Evolutionary conservation across 1,140 invertebrate species (phyloP), one percentile per base, ranked within the genome.

Genomic region (Augochlora pura): DNA sequence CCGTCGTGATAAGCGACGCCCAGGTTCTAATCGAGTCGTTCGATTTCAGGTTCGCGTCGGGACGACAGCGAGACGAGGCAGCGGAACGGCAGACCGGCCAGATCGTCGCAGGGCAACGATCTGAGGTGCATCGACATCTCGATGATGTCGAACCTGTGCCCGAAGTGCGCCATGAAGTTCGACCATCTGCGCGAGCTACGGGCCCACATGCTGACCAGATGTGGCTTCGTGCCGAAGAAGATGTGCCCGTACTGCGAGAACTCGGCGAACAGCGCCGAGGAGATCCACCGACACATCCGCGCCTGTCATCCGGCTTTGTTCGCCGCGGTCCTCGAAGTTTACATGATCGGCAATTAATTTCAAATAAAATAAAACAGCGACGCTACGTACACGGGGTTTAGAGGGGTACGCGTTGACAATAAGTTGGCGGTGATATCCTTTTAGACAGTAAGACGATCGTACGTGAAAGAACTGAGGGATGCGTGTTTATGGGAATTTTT

Each of bases 31-130:
- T 67, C 27, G 63, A n/a, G 14, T 42, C 32, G 32, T 83, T 73
- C 59, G 64, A 79, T 84, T 82, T 72, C 70, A 82, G 74, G 74
- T 83, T 23, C 27, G 38, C 23, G 46, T 68, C 46, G 60, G 38
- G 27, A 23, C 49, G 46, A 21, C 46, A 23, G 27, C n/a, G n/a
- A 16, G 57, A 21, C 38, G 5, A 2, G 12, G 49, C 49, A 2
- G 27, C n/a, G n/a, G 23, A 23, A n/a, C 9, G 2, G 39, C 21
- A 25, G 1, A 12, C 10, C 38, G 39, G 0, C 21, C 23, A 5
- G 18, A 52, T 12, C 23, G 23, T 25, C 16, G 52, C 64, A n/a
- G 21, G 42, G 54, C 38, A n/a, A 18, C 54, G 14, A 14, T 14
- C 49, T 6, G 12, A 42, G 62, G 5, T 25, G 23, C 8, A 16